Conservation (phyloP, 2,113 vertebrate genomes). For the Amphiprion ocellaris region DNA sequence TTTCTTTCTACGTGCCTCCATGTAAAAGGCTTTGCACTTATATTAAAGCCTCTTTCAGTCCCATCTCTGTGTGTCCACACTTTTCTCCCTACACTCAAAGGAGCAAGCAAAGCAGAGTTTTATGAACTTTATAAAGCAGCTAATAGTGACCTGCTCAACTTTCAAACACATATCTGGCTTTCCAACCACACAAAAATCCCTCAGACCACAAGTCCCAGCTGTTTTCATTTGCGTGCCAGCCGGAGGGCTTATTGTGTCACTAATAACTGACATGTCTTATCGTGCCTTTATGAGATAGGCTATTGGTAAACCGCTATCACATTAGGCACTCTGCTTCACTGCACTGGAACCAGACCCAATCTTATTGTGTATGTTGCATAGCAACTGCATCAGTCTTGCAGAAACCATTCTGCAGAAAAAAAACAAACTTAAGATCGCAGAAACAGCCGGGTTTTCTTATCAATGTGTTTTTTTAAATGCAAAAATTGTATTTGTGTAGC, state of each 20-base stretch:
- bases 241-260: neutral
- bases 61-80: neutral
- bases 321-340: conserved; percentile 13
- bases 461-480: neutral
- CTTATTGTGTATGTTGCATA: conserved; percentile 55
- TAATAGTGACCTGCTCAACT: neutral
- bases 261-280: neutral
- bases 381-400: conserved; percentile 51
- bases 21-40: neutral
- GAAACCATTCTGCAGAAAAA: conserved; percentile 16
- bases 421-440: conserved; percentile 7
- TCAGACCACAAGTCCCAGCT: neutral
- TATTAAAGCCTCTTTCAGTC: no score
- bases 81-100: neutral
- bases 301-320: conserved; percentile 23
- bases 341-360: conserved; percentile 26
- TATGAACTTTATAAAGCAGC: neutral
- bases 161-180: neutral
- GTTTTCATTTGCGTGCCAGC: conserved; percentile 33
- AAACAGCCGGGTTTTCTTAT: neutral
- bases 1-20: neutral
- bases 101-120: neutral
- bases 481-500: neutral
- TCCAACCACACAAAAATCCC: neutral
- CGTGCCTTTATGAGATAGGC: conserved; percentile 18